Evolutionary conservation across 2,888 invertebrate genomes (phyloP), one percentile per base, ranked within the genome.

Genomic region (Alcis repandata): DNA sequence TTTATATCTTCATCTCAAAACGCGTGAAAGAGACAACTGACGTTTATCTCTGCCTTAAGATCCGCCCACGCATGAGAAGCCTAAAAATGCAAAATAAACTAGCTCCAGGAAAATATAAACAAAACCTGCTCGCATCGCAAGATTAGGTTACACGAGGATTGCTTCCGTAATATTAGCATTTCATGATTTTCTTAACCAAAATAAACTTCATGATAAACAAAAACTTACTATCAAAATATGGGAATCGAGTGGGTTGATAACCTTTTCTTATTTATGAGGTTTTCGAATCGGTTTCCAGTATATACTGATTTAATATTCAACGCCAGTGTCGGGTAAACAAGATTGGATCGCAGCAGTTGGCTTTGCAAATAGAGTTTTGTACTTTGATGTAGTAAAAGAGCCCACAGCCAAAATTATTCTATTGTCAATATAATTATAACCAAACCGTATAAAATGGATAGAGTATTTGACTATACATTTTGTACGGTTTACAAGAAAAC

Each of bases 281-380:
- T 54, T 43, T 46, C 46, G 53, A 46, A 69, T 67, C 43, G 57
- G 48, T 66, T 69, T 62, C 48, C 66, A 64, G 3, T 59, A 27
- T 27, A 63, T 53, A 8, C 54, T 68, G 49, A 62, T 69, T 67
- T 62, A 60, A 58, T 69, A 68, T 69, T 69, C 69, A 7, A 40
- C 43, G 36, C 17, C 43, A 63, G 53, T 57, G 33, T 54, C 46
- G 43, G n/a, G 46, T 57, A 60, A 59, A 59, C 52, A 64, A 48
- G 54, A 59, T 64, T 41, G 52, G 22, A 58, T 59, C 7, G 46
- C n/a, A 36, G 43, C n/a, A 51, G 48, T 36, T 48, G 52, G 20
- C 41, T 52, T 53, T 11, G 22, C 38, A 41, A 65, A 56, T 53
- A 51, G 20, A 48, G 38, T 49, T 46, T 40, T 40, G 27, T 59